Evolutionary conservation across 2,113 vertebrate species (phyloP), one percentile per base, ranked within the genome.

Genomic region (Cryptotis parvus): DNA sequence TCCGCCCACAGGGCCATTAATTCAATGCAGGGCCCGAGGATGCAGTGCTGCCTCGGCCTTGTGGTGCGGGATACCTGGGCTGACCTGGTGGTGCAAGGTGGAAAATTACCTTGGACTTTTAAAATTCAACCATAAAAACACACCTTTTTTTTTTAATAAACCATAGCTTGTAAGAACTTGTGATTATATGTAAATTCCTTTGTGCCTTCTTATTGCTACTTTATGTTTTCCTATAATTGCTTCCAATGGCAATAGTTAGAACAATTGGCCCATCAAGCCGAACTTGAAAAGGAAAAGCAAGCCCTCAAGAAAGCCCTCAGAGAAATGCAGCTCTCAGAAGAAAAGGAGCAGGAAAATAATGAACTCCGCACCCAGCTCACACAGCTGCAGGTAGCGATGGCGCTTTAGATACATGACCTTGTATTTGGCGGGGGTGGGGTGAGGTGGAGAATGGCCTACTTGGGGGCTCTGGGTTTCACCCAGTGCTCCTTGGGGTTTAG

Each of bases 241-340:
- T 95, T 95, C 93, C 63, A 95, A 3, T 73, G 85, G 74, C 39
- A 87, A 43, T 84, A 99, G 98, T 95, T 98, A 93, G 98, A 99
- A 77, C 95, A 98, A 8, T 97, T 98, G 66, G 96, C 98, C 20
- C 95, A 98, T 81, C 97, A 98, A 78, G 97, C 96, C 41, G 98
- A 98, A 89, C 97, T 98, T 80, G 95, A 97, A 83, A 98, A 98
- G 90, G 98, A 98, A 95, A 98, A 96, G 61, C 97, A 98, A 35
- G 97, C 98, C 11, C 96, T 98, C 58, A 97, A 98, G 89, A 97
- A 97, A 45, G 98, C 98, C 72, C 94, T 98, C 61, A 91, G 74
- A 86, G 98, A 97, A 96, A 97, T 96, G 69, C 97, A 98, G 0
- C 91, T 97, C 77, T 97, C 97, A 78, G 97, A 98, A 80, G 98